phyloP scores from a whole-genome alignment of 2,113 vertebrate species.

The Antidorcas marsupialis region DNA sequence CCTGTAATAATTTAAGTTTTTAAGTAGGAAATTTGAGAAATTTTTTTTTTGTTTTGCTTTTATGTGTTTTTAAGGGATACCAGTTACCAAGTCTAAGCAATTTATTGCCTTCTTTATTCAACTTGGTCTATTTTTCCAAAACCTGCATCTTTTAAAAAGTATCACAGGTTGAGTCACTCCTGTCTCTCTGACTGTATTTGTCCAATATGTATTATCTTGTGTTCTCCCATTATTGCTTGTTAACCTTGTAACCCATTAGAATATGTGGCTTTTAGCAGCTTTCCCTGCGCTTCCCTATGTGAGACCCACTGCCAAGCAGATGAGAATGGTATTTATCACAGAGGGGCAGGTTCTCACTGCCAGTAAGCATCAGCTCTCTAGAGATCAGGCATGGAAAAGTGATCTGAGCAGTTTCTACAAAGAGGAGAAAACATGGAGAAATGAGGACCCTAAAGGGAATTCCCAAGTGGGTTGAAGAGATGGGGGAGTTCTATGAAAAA shows the following conservation, averaged over 20 bases:
- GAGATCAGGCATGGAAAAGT: neutral
- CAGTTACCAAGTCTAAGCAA: neutral
- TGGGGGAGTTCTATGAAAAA: neutral
- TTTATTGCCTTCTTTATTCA: neutral
- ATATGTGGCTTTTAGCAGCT: neutral
- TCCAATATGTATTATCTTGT: neutral
- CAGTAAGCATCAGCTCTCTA: neutral
- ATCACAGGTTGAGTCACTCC: neutral
- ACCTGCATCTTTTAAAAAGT: neutral
- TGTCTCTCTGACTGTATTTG: neutral
- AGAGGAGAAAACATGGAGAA: neutral
- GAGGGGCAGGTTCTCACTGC: neutral
- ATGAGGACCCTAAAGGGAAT: neutral
- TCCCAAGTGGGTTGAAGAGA: neutral
- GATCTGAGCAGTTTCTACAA: neutral
- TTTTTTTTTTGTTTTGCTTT: neutral
- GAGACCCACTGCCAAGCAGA: neutral
- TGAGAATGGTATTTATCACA: constrained; percentile 21
- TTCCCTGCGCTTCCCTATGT: neutral
- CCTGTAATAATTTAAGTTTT: neutral
- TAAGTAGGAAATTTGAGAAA: neutral
- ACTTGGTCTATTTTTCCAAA: neutral
- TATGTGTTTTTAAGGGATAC: neutral
- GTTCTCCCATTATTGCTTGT: neutral
- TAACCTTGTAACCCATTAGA: neutral